A percentile compares a stretch with the other conserved stretches of the same genome.
phyloP scores from a whole-genome alignment of 1,140 invertebrate genomes.

The Drosophila equinoxialis region DNA sequence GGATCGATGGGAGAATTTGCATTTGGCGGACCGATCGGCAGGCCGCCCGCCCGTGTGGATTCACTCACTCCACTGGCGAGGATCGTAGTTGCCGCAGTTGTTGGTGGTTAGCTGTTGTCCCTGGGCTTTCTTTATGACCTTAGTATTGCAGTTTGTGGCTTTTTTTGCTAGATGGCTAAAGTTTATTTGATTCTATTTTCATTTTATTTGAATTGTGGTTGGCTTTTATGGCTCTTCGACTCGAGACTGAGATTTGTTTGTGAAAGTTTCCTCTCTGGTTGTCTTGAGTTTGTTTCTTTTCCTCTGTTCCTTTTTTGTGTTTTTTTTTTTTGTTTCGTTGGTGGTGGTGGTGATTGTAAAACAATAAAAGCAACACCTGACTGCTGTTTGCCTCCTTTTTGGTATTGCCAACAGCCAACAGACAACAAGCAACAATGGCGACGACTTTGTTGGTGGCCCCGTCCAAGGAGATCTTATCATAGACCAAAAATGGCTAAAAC shows the following conservation, averaged over 20 bases:
- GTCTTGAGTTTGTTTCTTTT: not conserved
- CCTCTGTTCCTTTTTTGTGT: not conserved
- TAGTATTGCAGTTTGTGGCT: constrained; percentile 52
- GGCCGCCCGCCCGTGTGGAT: constrained; percentile 9
- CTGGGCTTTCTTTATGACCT: constrained; percentile 78
- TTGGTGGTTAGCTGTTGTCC: constrained; percentile 19
- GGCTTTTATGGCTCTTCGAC: constrained; percentile 68
- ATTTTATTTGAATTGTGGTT: constrained; percentile 78
- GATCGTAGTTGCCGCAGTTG: not conserved
- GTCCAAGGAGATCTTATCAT: constrained; percentile 52
- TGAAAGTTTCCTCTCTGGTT: constrained; percentile 52
- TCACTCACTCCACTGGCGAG: constrained; percentile 27
- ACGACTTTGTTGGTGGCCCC: constrained; percentile 60
- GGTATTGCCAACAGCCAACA: constrained; percentile 19
- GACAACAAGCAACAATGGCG: constrained; percentile 63
- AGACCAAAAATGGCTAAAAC: constrained; percentile 18
- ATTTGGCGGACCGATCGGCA: constrained; percentile 48
- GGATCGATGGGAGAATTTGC: constrained; percentile 54
- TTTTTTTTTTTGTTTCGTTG: not conserved
- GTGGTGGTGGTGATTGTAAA: constrained; percentile 73
- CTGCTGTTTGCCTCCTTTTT: constrained; percentile 58
- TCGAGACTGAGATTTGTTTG: constrained; percentile 52
- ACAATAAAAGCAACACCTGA: constrained; percentile 81
- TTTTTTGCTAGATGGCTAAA: constrained; percentile 58
- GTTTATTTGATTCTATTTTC: constrained; percentile 81